A percentile compares a stretch with the other conserved stretches of the same genome.
These are phyloP conservation scores for Myotis davidii DNA, from an alignment of 2,113 vertebrate genomes.

Conservation along the genomic window DNA sequence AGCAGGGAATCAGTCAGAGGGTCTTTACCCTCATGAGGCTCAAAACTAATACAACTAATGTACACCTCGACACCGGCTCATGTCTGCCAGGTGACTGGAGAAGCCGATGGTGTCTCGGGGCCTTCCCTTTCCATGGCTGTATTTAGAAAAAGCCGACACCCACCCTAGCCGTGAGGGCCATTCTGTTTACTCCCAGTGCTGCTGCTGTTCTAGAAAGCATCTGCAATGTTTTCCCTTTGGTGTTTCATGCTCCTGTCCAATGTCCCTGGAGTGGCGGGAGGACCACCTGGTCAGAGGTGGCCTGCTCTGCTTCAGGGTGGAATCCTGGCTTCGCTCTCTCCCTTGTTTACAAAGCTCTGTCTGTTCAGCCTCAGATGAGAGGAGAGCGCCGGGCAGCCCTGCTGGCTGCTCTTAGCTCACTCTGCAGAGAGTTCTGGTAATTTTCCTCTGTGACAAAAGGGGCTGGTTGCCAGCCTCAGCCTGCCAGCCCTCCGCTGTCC, in stretches of 20 bases:
- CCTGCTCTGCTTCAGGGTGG: not conserved
- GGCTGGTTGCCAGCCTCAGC: conserved; percentile 37
- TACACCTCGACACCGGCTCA: rapidly evolving
- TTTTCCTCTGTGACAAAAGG: conserved; percentile 75
- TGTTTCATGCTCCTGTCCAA: not conserved
- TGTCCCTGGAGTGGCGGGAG: not conserved
- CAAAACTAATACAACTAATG: not conserved
- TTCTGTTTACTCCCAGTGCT: not conserved
- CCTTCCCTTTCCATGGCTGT: rapidly evolving
- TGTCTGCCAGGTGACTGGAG: not conserved
- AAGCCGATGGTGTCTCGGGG: not conserved
- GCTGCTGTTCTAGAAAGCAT: not conserved
- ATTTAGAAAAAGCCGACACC: rapidly evolving
- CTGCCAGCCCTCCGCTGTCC: not conserved
- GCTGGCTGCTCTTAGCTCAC: not conserved
- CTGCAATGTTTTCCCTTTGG: rapidly evolving
- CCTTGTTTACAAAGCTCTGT: not conserved
- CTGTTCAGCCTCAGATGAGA: conserved; percentile 19
- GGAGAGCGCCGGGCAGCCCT: not conserved
- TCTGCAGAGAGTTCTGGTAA: conserved; percentile 68
- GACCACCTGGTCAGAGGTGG: conserved; percentile 17
- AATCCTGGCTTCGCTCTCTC: not conserved
- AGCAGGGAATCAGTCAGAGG: not conserved
- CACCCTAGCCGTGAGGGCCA: rapidly evolving
- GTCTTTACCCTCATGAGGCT: not conserved